These are phyloP conservation scores for Glareola pratincola DNA, from an alignment of 2,113 vertebrate genomes.

Conservation along the genomic window DNA sequence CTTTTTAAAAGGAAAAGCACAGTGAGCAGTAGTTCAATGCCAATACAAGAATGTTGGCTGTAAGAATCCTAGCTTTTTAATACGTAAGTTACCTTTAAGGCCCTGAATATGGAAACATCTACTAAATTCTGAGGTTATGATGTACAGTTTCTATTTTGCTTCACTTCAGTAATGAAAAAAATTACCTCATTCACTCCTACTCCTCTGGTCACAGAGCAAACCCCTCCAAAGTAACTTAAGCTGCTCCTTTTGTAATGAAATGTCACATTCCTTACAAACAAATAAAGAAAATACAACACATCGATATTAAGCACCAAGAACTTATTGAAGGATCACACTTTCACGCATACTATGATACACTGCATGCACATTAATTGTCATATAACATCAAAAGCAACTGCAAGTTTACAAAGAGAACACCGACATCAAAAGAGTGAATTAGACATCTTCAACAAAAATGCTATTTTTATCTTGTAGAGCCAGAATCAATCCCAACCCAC, in stretches of 20 bases:
- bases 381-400: neutral
- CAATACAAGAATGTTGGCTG: neutral
- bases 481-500: neutral
- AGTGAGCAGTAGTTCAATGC: neutral
- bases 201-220: conserved; percentile 88
- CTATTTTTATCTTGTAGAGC: neutral
- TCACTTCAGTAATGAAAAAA: neutral
- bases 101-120: neutral
- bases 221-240: conserved; percentile 90
- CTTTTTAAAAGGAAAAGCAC: neutral
- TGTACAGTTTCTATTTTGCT: neutral
- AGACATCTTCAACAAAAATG: neutral
- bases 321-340: neutral
- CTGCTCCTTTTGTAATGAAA: conserved; percentile 96
- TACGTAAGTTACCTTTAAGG: neutral
- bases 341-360: neutral
- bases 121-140: neutral
- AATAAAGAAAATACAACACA: neutral
- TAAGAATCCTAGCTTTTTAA: neutral
- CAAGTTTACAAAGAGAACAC: neutral
- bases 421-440: neutral
- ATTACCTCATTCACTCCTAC: conserved; percentile 97
- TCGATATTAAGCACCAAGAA: neutral
- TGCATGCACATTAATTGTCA: neutral
- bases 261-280: conserved; percentile 84